Percentiles rank a stretch among this genome's conserved stretches.
Conservation (phyloP, 2,888 invertebrate species). For the Drosophila phalerata region DNA sequence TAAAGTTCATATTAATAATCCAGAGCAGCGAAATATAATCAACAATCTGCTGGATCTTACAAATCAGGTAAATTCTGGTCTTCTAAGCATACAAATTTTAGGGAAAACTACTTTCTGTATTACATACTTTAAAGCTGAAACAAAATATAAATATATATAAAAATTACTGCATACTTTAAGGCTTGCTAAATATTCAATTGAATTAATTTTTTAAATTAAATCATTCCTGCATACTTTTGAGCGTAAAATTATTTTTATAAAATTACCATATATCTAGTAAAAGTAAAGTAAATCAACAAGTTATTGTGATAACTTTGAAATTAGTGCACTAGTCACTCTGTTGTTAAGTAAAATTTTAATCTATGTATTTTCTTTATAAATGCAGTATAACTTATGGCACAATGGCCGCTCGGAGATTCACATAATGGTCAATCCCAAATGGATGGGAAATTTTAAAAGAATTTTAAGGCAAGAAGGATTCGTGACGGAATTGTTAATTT, state of each 20-base stretch:
- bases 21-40: conserved; percentile 21
- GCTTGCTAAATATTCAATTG: too few species aligned
- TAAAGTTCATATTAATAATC: conserved; percentile 17
- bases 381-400: conserved; percentile 52
- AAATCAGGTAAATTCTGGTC: conserved; percentile 19
- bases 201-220: too few species aligned
- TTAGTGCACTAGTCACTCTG: too few species aligned
- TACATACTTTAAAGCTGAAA: background rate
- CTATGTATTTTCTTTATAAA: too few species aligned
- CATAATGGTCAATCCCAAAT: conserved; percentile 42
- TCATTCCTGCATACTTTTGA: too few species aligned
- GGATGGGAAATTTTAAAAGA: conserved; percentile 18
- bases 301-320: too few species aligned
- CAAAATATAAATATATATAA: background rate
- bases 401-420: conserved; percentile 16
- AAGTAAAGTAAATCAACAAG: too few species aligned
- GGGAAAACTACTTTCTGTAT: too few species aligned
- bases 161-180: too few species aligned
- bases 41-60: conserved; percentile 29
- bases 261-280: too few species aligned
- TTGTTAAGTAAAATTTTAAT: too few species aligned
- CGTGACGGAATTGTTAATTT: conserved; percentile 27
- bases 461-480: conserved; percentile 15
- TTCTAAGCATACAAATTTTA: background rate
- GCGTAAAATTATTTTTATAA: too few species aligned